Evolutionary conservation across 2,113 vertebrate genomes (phyloP).

Genomic region (Oryctolagus cuniculus): mOryCun1.1 NC_091436.1:102749001-102749500

Average conservation of each 20-base stretch:
- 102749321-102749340: background rate
- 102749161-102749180: background rate
- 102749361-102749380: background rate
- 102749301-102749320: background rate
- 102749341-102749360: constrained; percentile 17
- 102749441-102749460: background rate
- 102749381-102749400: background rate
- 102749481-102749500: background rate
- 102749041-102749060: background rate
- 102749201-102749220: background rate
- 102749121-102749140: background rate
- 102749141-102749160: background rate
- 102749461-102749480: background rate
- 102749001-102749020: background rate
- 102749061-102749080: background rate
- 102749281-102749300: background rate
- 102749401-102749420: background rate
- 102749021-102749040: background rate
- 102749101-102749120: background rate
- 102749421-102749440: background rate
- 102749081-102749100: background rate
- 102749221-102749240: constrained; percentile 6
- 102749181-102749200: background rate
- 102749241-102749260: background rate
- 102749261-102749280: constrained; percentile 30